Percentiles rank a stretch among this genome's conserved stretches.
Conservation (phyloP, 2,888 invertebrate genomes). For the Leptogaster cylindrica region DNA sequence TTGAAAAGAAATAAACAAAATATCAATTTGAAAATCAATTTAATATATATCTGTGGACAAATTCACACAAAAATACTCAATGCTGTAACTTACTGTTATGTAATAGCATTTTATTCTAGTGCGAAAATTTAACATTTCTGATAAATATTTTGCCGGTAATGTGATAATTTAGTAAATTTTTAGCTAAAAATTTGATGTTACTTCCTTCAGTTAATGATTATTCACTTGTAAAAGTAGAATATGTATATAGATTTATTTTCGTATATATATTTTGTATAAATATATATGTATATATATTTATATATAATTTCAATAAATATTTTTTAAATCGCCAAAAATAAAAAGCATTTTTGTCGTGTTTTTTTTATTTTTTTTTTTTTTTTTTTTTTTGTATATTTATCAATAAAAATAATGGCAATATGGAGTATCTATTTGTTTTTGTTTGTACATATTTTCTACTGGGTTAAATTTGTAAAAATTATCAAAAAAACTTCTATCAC, state of each 20-base stretch:
- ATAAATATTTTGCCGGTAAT: constrained; percentile 24
- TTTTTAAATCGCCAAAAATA: constrained; percentile 49
- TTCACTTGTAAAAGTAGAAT: constrained; percentile 43
- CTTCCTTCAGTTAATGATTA: constrained; percentile 28
- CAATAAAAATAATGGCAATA: constrained; percentile 51
- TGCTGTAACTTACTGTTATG: no score
- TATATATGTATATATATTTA: constrained; percentile 45
- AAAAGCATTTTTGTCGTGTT: constrained; percentile 50
- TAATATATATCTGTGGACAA: no score
- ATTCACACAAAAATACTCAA: no score
- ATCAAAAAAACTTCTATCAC: constrained; percentile 51
- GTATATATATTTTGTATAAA: constrained; percentile 43
- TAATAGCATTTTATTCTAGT: not conserved
- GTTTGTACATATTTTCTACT: constrained; percentile 49
- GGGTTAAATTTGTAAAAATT: constrained; percentile 50
- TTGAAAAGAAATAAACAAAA: no score
- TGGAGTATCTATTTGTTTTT: constrained; percentile 50
- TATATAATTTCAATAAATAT: constrained; percentile 44
- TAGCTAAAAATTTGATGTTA: constrained; percentile 38
- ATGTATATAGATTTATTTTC: constrained; percentile 43
- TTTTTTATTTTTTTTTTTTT: no score
- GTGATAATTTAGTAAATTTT: constrained; percentile 26
- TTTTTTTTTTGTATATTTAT: constrained; percentile 49
- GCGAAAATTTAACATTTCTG: constrained; percentile 19
- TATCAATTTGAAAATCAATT: no score